phyloP scores from a whole-genome alignment of 2,888 invertebrate genomes.

The Pristionchus arcanus region DNA sequence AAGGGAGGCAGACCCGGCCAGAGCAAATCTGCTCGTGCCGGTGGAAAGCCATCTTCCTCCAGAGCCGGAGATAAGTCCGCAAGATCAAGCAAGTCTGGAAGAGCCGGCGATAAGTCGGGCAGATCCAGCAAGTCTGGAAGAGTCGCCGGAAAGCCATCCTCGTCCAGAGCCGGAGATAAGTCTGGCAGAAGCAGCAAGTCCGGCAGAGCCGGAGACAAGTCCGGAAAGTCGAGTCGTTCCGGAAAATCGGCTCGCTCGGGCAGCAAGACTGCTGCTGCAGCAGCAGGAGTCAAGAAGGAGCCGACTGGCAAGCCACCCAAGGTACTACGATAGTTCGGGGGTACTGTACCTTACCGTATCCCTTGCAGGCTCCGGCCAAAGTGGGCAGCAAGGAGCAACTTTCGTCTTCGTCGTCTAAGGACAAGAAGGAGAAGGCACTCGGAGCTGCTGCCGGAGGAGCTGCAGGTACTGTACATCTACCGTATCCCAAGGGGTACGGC shows the following conservation, averaged over 20 bases:
- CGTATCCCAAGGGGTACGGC: not conserved
- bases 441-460: not conserved
- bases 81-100: not conserved
- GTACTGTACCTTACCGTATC: not conserved
- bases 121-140: slow-evolving; percentile 15
- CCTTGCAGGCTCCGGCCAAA: not conserved
- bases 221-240: not conserved
- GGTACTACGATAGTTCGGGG: not conserved
- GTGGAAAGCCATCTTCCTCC: not conserved
- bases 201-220: not conserved
- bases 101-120: not conserved
- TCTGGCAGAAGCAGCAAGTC: not conserved
- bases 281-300: not conserved
- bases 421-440: slow-evolving; percentile 6
- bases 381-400: not conserved
- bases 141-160: not conserved
- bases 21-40: not conserved
- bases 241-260: not conserved
- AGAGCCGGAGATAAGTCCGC: slow-evolving; percentile 16
- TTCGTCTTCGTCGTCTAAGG: not conserved
- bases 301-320: slow-evolving; percentile 20
- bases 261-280: not conserved
- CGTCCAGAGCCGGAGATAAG: slow-evolving; percentile 1
- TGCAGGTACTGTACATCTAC: not conserved
- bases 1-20: slow-evolving; percentile 35